Conservation (phyloP, 2,888 invertebrate genomes). For the Eumacrocentrus americanus region DNA sequence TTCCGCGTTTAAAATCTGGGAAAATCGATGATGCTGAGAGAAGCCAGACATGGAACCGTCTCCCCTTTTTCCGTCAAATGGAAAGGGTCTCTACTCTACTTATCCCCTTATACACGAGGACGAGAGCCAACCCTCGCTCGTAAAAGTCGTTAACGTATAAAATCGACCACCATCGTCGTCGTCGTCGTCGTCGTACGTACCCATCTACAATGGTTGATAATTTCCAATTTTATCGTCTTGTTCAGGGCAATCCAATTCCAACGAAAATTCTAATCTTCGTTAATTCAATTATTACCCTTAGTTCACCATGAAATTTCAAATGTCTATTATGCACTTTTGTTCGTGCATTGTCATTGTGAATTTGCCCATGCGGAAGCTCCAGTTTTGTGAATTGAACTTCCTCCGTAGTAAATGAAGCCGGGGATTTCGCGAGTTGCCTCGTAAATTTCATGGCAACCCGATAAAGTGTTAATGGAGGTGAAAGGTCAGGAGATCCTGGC, state of each 20-base stretch:
- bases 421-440: slow-evolving; percentile 20
- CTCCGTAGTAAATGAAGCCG: slow-evolving; percentile 17
- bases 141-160: slow-evolving; percentile 19
- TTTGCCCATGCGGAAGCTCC: too few relatives aligned
- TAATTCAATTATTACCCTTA: too few relatives aligned
- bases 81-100: background rate
- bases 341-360: too few relatives aligned
- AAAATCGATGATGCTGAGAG: slow-evolving; percentile 1
- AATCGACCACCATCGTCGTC: background rate
- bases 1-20: slow-evolving; percentile 3
- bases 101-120: background rate
- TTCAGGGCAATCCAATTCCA: too few relatives aligned
- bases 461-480: slow-evolving; percentile 39
- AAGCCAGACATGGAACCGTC: background rate
- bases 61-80: background rate
- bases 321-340: too few relatives aligned
- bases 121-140: background rate
- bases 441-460: slow-evolving; percentile 36
- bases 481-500: slow-evolving; percentile 30
- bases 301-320: too few relatives aligned
- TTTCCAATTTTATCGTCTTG: slow-evolving; percentile 19
- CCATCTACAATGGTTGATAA: background rate
- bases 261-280: too few relatives aligned
- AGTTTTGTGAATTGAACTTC: too few relatives aligned
- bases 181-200: too few relatives aligned